Conservation (phyloP, 2,797 vertebrate genomes). For the Scleropages formosus region DNA sequence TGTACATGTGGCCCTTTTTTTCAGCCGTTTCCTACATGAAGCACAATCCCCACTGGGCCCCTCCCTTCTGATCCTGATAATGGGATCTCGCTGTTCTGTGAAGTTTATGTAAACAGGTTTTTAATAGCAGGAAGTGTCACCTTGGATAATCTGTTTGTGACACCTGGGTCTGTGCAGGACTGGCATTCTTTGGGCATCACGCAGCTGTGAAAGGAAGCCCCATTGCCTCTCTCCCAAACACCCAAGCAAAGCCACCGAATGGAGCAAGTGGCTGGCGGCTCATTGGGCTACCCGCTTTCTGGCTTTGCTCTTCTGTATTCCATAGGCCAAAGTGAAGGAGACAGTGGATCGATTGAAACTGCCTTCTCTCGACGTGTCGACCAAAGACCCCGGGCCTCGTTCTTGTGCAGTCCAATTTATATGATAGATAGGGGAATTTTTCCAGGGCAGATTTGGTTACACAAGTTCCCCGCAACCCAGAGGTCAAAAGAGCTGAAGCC, state of each 20-base stretch:
- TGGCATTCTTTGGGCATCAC: not conserved
- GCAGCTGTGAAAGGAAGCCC: not conserved
- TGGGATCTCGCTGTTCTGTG: not conserved
- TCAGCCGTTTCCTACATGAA: slow-evolving; percentile 23
- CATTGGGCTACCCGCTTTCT: too few relatives aligned
- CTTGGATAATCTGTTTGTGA: slow-evolving; percentile 22
- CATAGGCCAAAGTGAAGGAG: not conserved
- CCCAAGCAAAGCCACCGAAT: too few relatives aligned
- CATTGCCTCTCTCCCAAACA: too few relatives aligned
- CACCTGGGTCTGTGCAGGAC: not conserved
- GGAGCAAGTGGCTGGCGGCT: too few relatives aligned
- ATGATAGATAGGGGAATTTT: slow-evolving; percentile 82
- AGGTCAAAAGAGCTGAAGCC: slow-evolving; percentile 82
- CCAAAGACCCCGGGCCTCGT: slow-evolving; percentile 81
- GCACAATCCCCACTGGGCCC: slow-evolving; percentile 1
- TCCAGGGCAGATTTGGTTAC: slow-evolving; percentile 80
- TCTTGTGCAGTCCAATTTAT: slow-evolving; percentile 83
- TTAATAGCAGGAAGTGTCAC: slow-evolving; percentile 18
- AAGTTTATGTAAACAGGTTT: slow-evolving; percentile 25
- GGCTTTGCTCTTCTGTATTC: too few relatives aligned
- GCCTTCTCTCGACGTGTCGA: slow-evolving; percentile 68
- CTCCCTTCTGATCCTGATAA: not conserved
- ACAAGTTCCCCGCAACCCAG: slow-evolving; percentile 76
- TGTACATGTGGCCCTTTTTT: slow-evolving; percentile 3
- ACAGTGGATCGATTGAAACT: slow-evolving; percentile 73